Base-by-base conservation (phyloP, 2,113 vertebrate species). In the Paedocypris sp. region DNA sequence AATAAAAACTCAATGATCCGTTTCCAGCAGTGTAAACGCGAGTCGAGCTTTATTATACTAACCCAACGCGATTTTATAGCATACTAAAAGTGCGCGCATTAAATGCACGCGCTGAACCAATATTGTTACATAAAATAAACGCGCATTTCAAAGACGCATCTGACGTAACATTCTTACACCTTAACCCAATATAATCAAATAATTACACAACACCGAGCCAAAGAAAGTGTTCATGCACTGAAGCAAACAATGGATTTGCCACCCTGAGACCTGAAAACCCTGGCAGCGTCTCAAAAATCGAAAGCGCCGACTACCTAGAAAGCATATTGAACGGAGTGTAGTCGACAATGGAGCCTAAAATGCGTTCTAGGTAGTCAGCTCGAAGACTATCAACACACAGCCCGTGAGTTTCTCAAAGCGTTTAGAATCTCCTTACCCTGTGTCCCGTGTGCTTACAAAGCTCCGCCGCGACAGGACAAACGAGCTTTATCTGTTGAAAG, bases 211-310 rank as follows among this genome's bases (percentile, higher is more conserved):
- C 15, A 46, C 16, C 41, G 26, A 50, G 52, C 19, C 56, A 19
- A 46, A 73, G 63, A 66, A 70, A 78, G 79, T 66, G 26, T 67
- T 58, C 45, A 71, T 60, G 62, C 62, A 66, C 2, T 16, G 60
- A 75, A 60, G 75, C 72, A 81, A 85, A 86, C 82, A 86, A 85
- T 84, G 75, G 83, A 82, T 62, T 64, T 57, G 22, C 62, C 39
- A 62, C 66, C 59, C 64, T 11, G 56, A 78, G 67, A 72, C 62
- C 64, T 67, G n/a, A 13, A 65, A 67, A 32, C 50, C 58, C 63
- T 18, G 53, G n/a, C 53, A 8, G n/a, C 1, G 28, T 50, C 22
- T 18, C 29, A 51, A 32, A 57, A 29, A 4, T 33, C 22, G 1
- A 42, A 7, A 6, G 36, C 5, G 18, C 26, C 15, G 12, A 23